phyloP scores from a whole-genome alignment of 64 coral and sea anemone species.

The Dendrophyllia cribrosa region DNA sequence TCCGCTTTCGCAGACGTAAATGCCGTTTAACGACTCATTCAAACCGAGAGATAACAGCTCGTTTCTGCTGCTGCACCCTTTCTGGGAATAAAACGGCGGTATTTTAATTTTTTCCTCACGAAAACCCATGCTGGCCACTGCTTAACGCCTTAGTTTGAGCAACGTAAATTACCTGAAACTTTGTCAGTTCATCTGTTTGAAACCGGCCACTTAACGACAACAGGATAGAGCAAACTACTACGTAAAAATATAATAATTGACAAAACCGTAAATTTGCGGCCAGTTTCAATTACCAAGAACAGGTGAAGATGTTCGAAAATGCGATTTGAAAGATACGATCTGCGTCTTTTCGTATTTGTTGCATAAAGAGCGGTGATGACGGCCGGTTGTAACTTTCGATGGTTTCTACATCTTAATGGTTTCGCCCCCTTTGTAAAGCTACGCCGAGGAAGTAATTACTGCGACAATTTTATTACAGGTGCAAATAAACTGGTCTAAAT shows the following conservation, averaged over 20 bases:
- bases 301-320: background rate
- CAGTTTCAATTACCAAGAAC: background rate
- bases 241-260: background rate
- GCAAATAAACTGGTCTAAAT: constrained; percentile 2
- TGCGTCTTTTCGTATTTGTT: background rate
- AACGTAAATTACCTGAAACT: no score
- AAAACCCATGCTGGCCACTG: no score
- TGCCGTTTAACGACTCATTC: background rate
- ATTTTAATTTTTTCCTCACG: no score
- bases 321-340: background rate
- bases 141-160: no score
- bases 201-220: no score
- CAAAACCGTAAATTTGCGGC: background rate
- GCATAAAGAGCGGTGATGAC: background rate
- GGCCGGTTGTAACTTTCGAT: background rate
- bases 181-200: no score
- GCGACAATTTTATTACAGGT: background rate
- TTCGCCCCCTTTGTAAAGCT: background rate
- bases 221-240: background rate
- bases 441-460: background rate
- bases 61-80: background rate
- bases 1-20: background rate
- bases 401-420: background rate
- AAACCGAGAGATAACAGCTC: background rate
- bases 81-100: background rate